Base-by-base conservation (phyloP, 2,113 vertebrate species). In the Macrotis lagotis region DNA sequence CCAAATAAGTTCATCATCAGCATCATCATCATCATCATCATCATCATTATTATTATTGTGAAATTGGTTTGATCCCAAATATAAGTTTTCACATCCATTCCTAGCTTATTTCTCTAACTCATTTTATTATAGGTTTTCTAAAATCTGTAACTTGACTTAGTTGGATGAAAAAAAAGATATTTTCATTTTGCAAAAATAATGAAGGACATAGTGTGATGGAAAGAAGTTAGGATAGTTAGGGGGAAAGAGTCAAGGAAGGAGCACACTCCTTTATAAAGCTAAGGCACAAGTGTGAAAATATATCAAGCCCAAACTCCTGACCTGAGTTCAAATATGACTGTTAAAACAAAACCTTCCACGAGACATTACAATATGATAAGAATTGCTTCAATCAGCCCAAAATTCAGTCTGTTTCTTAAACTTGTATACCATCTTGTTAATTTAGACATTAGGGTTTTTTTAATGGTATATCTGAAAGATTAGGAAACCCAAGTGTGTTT, bases 341-440 rank as follows among this genome's bases (percentile, higher is more conserved):
- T n/a, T n/a, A 2, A 93, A 95, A 51, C 53, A 95, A 48, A 97
- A 83, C 28, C 25, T 52, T 59, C 89, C 53, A 19, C 48, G 91
- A 53, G 12, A 92, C 48, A 91, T 44, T 50, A 25, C 50, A 51
- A 16, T 59, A 88, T 91, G 51, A 37, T 95, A 48, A 95, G 37
- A 55, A 74, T 50, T 92, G 96, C 49, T 89, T 16, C 66, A 74
- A 31, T 66, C 31, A 31, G 31, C 31, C 2, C 4, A 31, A 88
- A 90, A 47, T 92, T 94, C 90, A 51, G 8, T 90, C 89, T 93
- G 83, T 91, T 95, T 93, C 37, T 94, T 47, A 91, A 95, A 91
- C 52, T 28, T 52, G 28, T 92, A 51, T 3, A 89, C 3, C 8
- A 95, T 3, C 94, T 92, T 93, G 48, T 50, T 50, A 95, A 96